phyloP scores from a whole-genome alignment of 2,113 vertebrate species.

The Azemiops feae region DNA sequence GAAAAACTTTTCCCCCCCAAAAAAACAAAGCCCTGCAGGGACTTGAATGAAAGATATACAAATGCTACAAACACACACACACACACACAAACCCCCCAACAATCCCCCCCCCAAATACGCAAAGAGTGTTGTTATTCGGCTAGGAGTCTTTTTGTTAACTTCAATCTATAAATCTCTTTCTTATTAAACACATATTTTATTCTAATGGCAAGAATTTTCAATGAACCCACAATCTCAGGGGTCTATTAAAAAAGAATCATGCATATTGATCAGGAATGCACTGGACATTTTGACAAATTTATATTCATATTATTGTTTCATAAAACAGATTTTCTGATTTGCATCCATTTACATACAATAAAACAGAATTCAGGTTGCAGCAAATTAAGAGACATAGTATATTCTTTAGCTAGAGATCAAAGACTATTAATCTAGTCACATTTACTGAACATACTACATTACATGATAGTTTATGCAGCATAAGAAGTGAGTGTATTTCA shows the following conservation, averaged over 20 bases:
- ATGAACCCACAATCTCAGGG: conserved; percentile 1
- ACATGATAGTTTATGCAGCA: not conserved
- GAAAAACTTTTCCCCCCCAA: not conserved
- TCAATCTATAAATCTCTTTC: conserved; percentile 7
- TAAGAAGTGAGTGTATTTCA: too few relatives aligned
- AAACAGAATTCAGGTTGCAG: not conserved
- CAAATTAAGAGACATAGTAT: not conserved
- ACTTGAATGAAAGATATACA: not conserved
- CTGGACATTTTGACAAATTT: conserved; percentile 26
- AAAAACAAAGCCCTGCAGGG: not conserved
- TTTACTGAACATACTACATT: not conserved
- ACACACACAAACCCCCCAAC: too few relatives aligned
- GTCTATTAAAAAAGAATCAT: conserved; percentile 34
- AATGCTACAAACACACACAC: not conserved
- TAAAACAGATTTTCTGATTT: not conserved
- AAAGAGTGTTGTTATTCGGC: not conserved
- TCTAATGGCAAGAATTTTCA: conserved; percentile 35
- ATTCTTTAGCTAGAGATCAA: not conserved
- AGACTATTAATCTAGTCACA: not conserved
- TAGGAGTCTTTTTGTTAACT: conserved; percentile 31
- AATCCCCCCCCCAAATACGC: too few relatives aligned
- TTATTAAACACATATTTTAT: conserved; percentile 24
- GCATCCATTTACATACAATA: not conserved
- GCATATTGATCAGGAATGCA: conserved; percentile 22
- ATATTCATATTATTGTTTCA: not conserved